Conservation (phyloP, 2,113 vertebrate species). For the Nyctibius bracteatus region DNA sequence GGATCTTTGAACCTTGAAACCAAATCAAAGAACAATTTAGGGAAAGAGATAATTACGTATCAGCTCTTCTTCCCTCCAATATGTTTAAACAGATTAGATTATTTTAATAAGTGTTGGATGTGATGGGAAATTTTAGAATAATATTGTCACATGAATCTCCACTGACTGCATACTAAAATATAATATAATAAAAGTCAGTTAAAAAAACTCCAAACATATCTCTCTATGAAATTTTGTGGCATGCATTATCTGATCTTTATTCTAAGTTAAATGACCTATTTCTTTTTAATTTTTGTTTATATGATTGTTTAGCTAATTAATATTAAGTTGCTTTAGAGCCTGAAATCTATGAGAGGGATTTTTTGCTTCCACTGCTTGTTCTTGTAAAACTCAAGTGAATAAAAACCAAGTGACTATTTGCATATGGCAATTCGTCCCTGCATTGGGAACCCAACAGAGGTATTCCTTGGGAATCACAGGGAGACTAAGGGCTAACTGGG, state of each 20-base stretch:
- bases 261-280: not conserved
- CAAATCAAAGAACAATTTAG: constrained; percentile 48
- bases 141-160: not conserved
- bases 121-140: not conserved
- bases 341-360: not conserved
- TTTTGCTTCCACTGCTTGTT: not conserved
- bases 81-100: constrained; percentile 57
- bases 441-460: not conserved
- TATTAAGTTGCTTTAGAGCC: not conserved
- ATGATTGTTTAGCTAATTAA: not conserved
- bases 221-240: not conserved
- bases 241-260: not conserved
- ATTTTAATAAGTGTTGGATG: constrained; percentile 23
- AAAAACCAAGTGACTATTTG: not conserved
- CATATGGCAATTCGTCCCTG: not conserved
- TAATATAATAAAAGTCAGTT: not conserved
- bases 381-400: not conserved
- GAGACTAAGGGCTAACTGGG: not conserved
- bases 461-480: constrained; percentile 6
- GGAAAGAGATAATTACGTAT: constrained; percentile 27
- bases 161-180: not conserved
- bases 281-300: not conserved
- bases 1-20: constrained; percentile 24
- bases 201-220: rapidly evolving
- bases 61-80: constrained; percentile 26